Conservation (phyloP, 2,888 invertebrate genomes). For the Diabrotica balteata region DNA sequence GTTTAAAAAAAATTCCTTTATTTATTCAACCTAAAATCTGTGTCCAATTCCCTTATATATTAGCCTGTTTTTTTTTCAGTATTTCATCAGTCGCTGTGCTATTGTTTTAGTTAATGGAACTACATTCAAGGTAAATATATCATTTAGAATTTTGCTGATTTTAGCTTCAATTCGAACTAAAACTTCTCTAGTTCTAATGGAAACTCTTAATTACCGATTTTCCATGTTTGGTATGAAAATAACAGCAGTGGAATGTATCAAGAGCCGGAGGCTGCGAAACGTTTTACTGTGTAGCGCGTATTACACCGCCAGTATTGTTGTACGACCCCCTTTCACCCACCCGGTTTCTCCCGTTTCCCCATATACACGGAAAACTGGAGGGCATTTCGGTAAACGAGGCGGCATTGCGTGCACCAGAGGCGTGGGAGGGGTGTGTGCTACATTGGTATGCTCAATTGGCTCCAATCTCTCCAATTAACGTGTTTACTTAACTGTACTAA, state of each 20-base stretch:
- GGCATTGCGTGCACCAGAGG: conserved; percentile 9
- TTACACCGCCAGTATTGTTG: conserved; percentile 16
- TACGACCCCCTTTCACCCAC: background rate
- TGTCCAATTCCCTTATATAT: too few relatives aligned
- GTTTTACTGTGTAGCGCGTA: conserved; percentile 15
- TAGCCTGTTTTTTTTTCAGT: too few relatives aligned
- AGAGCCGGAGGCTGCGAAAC: conserved; percentile 15
- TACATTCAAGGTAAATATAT: too few relatives aligned
- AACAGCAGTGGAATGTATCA: conserved; percentile 16
- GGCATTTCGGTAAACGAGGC: conserved; percentile 11
- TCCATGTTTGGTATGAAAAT: conserved; percentile 23
- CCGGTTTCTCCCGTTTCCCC: conserved; percentile 1
- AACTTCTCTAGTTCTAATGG: background rate
- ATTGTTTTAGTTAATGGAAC: too few relatives aligned
- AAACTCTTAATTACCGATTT: conserved; percentile 21
- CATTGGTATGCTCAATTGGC: conserved; percentile 2
- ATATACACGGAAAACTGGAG: conserved; percentile 6
- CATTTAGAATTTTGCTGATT: too few relatives aligned
- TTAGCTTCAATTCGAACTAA: background rate
- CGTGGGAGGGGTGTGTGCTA: conserved; percentile 2
- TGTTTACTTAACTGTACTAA: too few relatives aligned
- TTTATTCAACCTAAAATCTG: too few relatives aligned
- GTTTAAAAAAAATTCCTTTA: too few relatives aligned
- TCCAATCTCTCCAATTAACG: too few relatives aligned
- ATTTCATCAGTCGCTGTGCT: too few relatives aligned